Evolutionary conservation across 2,888 invertebrate genomes (phyloP), one percentile per base, ranked within the genome.

Genomic region (Mellilla xanthometata): DNA sequence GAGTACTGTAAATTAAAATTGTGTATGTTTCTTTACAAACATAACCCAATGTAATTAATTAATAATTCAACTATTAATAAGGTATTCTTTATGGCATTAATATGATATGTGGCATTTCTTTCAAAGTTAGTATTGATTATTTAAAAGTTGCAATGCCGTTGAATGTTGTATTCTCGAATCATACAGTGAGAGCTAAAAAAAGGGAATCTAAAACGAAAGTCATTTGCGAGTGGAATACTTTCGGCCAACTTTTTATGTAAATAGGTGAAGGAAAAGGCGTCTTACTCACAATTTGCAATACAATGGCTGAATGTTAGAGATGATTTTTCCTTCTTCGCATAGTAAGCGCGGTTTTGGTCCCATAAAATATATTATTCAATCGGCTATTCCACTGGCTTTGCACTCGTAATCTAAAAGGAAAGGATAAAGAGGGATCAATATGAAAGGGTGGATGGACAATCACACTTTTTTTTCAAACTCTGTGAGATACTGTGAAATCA

Each of bases 301-400:
- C 87, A 88, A 87, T 87, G 71, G 84, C 62, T 68, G 74, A 76
- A 80, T 77, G 76, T 81, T 81, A 76, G 79, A 81, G 76, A 85
- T 85, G 82, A 85, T 87, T 83, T 86, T 85, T 83, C 81, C 83
- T 74, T 79, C 75, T 82, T 81, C 78, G 82, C 76, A 79, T 78
- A 78, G 83, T 80, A 81, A 84, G 80, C 77, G 69, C 72, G 79
- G 76, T 78, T 81, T 76, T 75, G 73, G 75, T 72, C 68, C 76
- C 76, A 83, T 84, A 82, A 86, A 83, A 82, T 84, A 83, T 87
- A 87, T 87, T 84, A 87, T 87, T 83, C 87, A 84, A 87, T 84
- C 74, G 82, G 70, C 75, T 76, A 81, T 83, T 79, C 76, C 68
- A 74, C 76, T 72, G 78, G 76, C 70, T 82, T 75, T 81, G 66